Base-by-base conservation (phyloP, 2,888 invertebrate genomes). In the Scaptomyza polygonia region DNA sequence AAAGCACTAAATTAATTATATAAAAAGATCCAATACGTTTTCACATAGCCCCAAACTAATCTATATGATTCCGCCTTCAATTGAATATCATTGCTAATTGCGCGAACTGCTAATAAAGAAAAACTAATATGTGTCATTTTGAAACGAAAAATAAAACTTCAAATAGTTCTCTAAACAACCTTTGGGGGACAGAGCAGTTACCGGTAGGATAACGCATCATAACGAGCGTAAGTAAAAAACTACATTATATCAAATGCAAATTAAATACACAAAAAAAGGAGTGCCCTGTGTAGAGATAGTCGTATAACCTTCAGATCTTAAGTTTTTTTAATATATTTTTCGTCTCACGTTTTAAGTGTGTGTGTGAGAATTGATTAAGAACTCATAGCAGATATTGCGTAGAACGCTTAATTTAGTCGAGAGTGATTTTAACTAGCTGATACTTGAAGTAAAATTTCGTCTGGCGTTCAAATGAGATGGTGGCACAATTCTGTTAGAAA, bases 401-500 rank as follows among this genome's bases (percentile, higher is more conserved):
- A 36, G 58, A 39, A 32, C 25, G 54, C 49, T 48, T 25, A 21
- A 5, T 27, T 34, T 5, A 25, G 25, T 27, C 45, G 53, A 65
- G 67, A 25, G 65, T 48, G 49, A 44, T 53, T 40, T 56, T 51
- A 51, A 44, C 44, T 44, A 53, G 52, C 45, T 44, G 62, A 70
- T 43, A 55, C 43, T 42, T 68, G 79, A 87, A 82, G 87, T 82
- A 85, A 82, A 75, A 67, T 79, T 64, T 65, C 44, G 82, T 85
- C 81, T 85, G 87, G 87, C 55, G 62, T 66, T 72, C 40, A 66
- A 84, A 72, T 68, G 61, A 61, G 62, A 29, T 61, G 52, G 42
- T 52, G 51, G 48, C 86, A 83, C 83, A 83, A 83, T 83, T 83
- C 86, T 83, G 86, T 86, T 83, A 79, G 81, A 88, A 88, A 86